Base-by-base conservation (phyloP, 2,113 vertebrate species). In the Ovibos moschatus region DNA sequence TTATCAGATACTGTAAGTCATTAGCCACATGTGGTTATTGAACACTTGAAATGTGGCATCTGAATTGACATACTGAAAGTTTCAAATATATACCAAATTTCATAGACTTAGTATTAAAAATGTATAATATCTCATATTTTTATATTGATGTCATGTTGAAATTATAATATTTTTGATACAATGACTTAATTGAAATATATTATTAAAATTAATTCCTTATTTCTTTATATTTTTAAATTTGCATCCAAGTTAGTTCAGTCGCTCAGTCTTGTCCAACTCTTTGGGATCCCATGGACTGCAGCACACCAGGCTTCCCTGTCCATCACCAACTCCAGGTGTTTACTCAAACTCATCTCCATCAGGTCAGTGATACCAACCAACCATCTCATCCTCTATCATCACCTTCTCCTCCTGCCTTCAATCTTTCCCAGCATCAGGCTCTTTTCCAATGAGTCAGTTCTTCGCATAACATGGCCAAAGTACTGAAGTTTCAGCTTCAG, bases 151-250 rank as follows among this genome's bases (percentile, higher is more conserved):
- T 74, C 36, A 60, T 78, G 4, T 51, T 87, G n/a, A 96, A 97
- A 91, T 76, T 4, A 84, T 53, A 87, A 67, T 74, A 87, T 51
- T 89, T 93, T 36, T 51, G 36, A 74, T 87, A 94, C 76, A 87
- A 30, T 94, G 1, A 5, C 40, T 96, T 86, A 94, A 87, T 55
- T 58, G 71, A 95, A 97, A 57, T 6, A 93, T 47, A 82, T 88
- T 53, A 67, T 67, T 94, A 60, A 90, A 92, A 71, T 91, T 91
- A 93, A 95, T 91, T 86, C 4, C n/a, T 87, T 86, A 51, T 85
- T 97, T 57, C 7, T 58, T 87, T 91, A 84, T 60, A 58, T 33
- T 95, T 58, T 76, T 23, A 71, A 62, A 87, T 60, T 95, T 97
- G 50, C 40, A 36, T 87, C 64, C 43, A 71, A 71, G n/a, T 71